phyloP scores from a whole-genome alignment of 37 sponge, comb jelly and placozoan species.

The Aplysina aerophoba region DNA sequence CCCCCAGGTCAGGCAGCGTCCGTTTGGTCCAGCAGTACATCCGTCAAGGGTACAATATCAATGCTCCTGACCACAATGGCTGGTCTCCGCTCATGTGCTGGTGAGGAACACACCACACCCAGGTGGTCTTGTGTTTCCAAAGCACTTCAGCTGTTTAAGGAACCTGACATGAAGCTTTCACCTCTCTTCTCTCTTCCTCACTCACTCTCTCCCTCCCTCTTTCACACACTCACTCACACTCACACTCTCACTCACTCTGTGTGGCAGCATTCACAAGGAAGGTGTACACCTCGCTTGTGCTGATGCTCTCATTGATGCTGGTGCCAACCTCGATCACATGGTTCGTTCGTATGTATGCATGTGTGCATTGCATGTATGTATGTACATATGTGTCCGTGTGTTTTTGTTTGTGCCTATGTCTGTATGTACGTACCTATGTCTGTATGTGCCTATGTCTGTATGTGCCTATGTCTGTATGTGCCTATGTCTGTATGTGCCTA shows the following conservation, averaged over 20 bases:
- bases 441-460: too few relatives aligned
- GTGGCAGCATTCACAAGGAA: constrained; percentile 18
- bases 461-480: too few relatives aligned
- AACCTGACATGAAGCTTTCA: not conserved
- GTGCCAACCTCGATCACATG: constrained; percentile 65
- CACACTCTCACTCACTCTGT: not conserved
- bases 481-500: too few relatives aligned
- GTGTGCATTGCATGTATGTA: not conserved
- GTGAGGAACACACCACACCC: constrained; percentile 69
- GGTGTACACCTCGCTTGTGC: constrained; percentile 84
- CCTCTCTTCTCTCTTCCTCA: not conserved
- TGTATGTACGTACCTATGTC: too few relatives aligned
- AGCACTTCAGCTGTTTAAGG: not conserved
- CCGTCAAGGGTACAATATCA: constrained; percentile 63
- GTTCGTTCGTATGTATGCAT: not conserved
- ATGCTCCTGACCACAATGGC: constrained; percentile 74
- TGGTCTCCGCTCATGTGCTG: constrained; percentile 88
- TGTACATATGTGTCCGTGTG: not conserved
- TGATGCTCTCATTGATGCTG: constrained; percentile 62
- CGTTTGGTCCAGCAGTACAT: constrained; percentile 49
- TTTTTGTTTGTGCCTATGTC: too few relatives aligned
- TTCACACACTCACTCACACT: constrained; percentile 16
- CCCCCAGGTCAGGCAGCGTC: constrained; percentile 55
- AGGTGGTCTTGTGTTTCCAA: constrained; percentile 75
- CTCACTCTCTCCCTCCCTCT: too few relatives aligned